Evolutionary conservation across 2,888 invertebrate species (phyloP).

Genomic region (Protonemura montana): DNA sequence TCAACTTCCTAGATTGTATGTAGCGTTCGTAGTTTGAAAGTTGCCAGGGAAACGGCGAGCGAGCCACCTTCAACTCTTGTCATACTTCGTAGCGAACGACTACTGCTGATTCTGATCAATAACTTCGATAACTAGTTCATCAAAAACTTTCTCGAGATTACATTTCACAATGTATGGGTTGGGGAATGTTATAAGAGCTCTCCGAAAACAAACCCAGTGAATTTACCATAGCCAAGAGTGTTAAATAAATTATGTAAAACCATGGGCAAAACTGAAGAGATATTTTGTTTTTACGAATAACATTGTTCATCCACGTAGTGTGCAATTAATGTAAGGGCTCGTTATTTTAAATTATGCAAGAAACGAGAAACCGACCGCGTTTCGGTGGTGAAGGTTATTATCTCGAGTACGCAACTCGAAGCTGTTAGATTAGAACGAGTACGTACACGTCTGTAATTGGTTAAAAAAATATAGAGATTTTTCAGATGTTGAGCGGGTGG

Average conservation of each 20-base stretch:
- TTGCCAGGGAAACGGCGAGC: neutral
- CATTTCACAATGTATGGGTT: neutral
- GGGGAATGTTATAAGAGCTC: neutral
- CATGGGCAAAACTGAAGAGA: neutral
- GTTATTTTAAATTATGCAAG: conserved; percentile 7
- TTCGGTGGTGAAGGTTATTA: neutral
- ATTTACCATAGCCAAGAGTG: neutral
- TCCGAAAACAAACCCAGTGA: neutral
- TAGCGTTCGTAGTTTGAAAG: neutral
- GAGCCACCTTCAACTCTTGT: neutral
- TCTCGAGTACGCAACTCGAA: neutral
- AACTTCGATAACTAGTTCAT: neutral
- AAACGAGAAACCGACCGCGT: neutral
- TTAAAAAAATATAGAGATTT: neutral
- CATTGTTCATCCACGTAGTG: neutral
- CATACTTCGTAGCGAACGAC: neutral
- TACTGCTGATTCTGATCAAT: conserved; percentile 2
- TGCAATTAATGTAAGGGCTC: neutral
- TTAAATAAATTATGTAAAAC: neutral
- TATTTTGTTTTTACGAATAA: neutral
- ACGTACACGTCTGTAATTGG: neutral
- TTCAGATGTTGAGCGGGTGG: no score
- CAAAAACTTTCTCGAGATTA: neutral
- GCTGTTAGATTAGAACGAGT: neutral
- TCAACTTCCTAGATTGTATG: neutral